Evolutionary conservation across 1,140 invertebrate species (phyloP).

Genomic region (Meloidogyne chitwoodi): DNA sequence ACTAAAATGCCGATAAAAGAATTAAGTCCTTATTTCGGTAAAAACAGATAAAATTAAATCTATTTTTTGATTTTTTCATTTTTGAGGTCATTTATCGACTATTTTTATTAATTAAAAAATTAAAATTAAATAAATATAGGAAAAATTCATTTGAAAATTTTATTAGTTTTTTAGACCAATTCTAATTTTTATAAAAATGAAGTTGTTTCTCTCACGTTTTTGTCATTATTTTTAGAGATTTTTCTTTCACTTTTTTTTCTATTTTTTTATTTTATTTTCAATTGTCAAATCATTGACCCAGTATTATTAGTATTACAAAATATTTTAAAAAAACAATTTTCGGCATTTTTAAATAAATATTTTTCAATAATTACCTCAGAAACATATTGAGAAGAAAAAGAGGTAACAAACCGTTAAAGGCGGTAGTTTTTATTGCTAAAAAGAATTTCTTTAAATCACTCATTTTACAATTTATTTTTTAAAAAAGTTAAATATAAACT

Average conservation of each 20-base stretch:
- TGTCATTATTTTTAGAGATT: no score
- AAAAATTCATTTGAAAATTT: no score
- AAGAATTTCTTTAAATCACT: background rate
- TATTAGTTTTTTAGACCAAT: no score
- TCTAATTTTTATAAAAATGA: no score
- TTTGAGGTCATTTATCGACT: background rate
- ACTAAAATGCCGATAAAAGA: background rate
- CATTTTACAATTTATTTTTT: background rate
- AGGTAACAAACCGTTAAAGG: background rate
- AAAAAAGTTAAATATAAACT: no score
- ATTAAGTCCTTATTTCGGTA: background rate
- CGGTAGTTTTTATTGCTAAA: background rate
- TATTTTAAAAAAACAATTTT: background rate
- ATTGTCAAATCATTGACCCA: background rate
- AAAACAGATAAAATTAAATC: background rate
- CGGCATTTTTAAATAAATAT: background rate
- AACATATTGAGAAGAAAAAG: background rate
- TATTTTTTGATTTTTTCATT: background rate
- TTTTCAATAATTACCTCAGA: background rate
- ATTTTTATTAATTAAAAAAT: no score
- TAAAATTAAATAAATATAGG: no score
- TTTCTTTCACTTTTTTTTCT: no score
- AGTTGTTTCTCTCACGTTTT: no score
- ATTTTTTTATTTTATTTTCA: background rate
- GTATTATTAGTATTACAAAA: background rate